Conservation (phyloP, 2,113 vertebrate species). For the Ceyx cyanopectus region DNA sequence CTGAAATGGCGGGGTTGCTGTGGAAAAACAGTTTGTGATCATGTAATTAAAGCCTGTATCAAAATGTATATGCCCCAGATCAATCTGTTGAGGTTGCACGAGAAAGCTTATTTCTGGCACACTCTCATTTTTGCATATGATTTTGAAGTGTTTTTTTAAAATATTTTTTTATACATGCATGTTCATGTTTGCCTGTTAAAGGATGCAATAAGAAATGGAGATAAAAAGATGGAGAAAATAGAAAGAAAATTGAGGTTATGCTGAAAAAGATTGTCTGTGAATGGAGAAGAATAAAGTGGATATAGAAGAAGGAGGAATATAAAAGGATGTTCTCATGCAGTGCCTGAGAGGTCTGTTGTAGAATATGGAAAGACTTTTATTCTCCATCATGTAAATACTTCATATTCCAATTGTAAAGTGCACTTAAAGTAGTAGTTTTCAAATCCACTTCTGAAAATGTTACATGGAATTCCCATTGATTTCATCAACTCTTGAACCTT, state of each 20-base stretch:
- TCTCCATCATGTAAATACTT: background rate
- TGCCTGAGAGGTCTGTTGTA: background rate
- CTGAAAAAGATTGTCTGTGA: background rate
- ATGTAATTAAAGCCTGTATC: background rate
- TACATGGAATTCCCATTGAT: background rate
- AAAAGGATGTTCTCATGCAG: background rate
- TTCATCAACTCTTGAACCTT: background rate
- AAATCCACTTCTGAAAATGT: background rate
- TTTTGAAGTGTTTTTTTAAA: background rate
- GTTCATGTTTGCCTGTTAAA: background rate
- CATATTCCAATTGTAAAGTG: background rate
- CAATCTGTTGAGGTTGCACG: background rate
- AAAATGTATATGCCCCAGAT: background rate
- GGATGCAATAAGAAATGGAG: background rate
- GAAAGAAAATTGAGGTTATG: background rate
- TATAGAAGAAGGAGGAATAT: background rate
- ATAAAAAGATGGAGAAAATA: background rate
- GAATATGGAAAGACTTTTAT: background rate
- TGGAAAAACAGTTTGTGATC: background rate
- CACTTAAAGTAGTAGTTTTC: background rate
- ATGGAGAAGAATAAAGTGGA: background rate
- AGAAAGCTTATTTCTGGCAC: background rate
- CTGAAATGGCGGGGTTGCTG: background rate
- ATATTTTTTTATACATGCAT: background rate
- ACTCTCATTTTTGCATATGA: background rate